phyloP scores from a whole-genome alignment of 2,797 vertebrate genomes.

The Apodemus agrarius region DNA sequence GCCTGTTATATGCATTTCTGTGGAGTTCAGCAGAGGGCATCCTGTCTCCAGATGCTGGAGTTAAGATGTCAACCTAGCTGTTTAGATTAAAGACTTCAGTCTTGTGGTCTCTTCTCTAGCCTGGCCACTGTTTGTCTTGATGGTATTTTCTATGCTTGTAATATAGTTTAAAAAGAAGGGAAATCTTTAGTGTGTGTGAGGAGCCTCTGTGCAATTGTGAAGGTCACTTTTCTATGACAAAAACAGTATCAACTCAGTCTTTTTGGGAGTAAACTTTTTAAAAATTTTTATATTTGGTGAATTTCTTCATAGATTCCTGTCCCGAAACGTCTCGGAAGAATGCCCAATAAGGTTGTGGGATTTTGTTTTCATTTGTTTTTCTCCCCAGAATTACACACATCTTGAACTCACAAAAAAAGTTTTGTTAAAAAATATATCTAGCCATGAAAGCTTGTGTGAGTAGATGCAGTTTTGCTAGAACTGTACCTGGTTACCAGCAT shows the following conservation, averaged over 20 bases:
- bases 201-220: not conserved
- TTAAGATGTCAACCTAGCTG: not conserved
- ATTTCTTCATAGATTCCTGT: not conserved
- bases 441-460: not conserved
- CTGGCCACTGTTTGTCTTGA: not conserved
- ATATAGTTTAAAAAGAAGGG: not conserved
- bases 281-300: not conserved
- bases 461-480: not conserved
- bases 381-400: not conserved
- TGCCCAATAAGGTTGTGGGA: not conserved
- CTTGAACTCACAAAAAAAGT: conserved; percentile 24
- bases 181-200: not conserved
- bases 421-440: conserved; percentile 8
- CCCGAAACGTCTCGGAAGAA: not conserved
- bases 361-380: not conserved
- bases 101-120: not conserved
- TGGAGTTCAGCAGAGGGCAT: not conserved
- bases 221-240: not conserved
- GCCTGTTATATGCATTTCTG: not conserved
- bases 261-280: not conserved
- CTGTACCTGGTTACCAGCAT: conserved; percentile 4
- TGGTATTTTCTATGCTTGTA: conserved; percentile 25
- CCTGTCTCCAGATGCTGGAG: not conserved
- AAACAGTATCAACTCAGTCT: not conserved
- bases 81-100: not conserved